Evolutionary conservation across 2,797 vertebrate genomes (phyloP).

Genomic region (Xenentodon cancila): DNA sequence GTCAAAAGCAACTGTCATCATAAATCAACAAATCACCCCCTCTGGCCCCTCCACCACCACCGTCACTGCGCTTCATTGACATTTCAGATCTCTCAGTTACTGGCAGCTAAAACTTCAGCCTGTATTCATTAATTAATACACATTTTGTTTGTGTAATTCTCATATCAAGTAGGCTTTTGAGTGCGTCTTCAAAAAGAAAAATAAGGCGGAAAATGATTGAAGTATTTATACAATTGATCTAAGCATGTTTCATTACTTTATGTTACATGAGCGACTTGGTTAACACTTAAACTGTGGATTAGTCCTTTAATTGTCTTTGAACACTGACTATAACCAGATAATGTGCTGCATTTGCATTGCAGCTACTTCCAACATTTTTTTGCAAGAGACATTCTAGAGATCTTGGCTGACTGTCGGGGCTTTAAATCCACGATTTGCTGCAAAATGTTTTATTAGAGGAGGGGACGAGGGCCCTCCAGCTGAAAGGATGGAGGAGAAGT

Average conservation of each 20-base stretch:
- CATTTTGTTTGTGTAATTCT: too few species aligned
- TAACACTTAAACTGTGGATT: too few species aligned
- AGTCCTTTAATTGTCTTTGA: too few species aligned
- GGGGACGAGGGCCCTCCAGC: constrained; percentile 92
- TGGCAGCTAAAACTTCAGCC: neutral
- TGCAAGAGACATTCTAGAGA: constrained; percentile 14
- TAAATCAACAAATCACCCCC: constrained; percentile 81
- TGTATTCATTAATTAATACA: too few species aligned
- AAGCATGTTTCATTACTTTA: too few species aligned
- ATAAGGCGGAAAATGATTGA: too few species aligned
- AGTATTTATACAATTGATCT: too few species aligned
- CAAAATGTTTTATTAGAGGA: constrained; percentile 95
- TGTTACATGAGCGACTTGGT: too few species aligned
- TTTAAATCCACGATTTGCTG: constrained; percentile 96
- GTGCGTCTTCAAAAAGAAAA: too few species aligned
- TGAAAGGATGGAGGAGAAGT: constrained; percentile 98
- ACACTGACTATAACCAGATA: too few species aligned
- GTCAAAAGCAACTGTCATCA: constrained; percentile 87
- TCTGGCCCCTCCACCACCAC: neutral
- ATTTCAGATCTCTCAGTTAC: constrained; percentile 8
- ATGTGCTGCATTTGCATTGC: neutral
- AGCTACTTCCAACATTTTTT: constrained; percentile 1
- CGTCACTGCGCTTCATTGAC: constrained; percentile 7
- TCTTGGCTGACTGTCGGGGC: constrained; percentile 54
- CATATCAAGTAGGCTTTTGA: too few species aligned